Evolutionary conservation across 2,113 vertebrate genomes (phyloP).

Genomic region (Mola mola): DNA sequence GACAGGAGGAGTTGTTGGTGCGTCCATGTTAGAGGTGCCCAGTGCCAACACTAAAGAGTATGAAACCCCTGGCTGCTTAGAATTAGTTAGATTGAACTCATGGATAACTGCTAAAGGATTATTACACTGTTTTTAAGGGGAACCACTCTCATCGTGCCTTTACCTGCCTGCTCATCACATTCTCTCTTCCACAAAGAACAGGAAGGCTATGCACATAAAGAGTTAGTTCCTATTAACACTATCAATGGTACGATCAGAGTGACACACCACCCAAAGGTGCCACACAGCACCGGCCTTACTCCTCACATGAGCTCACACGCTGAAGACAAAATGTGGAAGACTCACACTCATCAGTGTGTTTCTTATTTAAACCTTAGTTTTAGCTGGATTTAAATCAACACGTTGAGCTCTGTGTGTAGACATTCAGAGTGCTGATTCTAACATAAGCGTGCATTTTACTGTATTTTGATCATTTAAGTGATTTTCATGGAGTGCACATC

Average conservation of each 20-base stretch:
- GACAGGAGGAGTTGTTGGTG: slow-evolving; percentile 17
- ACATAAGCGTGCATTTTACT: slow-evolving; percentile 51
- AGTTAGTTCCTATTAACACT: slow-evolving; percentile 5
- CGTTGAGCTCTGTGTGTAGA: slow-evolving; percentile 6
- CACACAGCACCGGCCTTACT: slow-evolving; percentile 22
- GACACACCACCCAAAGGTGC: slow-evolving; percentile 16
- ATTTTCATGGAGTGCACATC: slow-evolving; percentile 46
- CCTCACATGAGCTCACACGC: slow-evolving; percentile 4
- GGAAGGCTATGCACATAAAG: slow-evolving; percentile 12
- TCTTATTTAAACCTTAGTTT: slow-evolving; percentile 8
- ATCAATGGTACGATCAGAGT: neutral
- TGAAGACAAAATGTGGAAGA: slow-evolving; percentile 39
- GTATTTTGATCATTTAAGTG: slow-evolving; percentile 43
- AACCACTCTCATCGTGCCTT: slow-evolving; percentile 30
- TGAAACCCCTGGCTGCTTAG: neutral
- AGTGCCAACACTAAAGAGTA: slow-evolving; percentile 53
- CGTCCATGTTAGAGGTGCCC: slow-evolving; percentile 12
- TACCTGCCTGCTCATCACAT: slow-evolving; percentile 30
- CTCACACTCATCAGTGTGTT: neutral
- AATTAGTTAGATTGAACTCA: neutral
- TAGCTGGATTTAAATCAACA: slow-evolving; percentile 8
- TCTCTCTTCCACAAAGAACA: slow-evolving; percentile 1
- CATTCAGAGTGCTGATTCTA: slow-evolving; percentile 17
- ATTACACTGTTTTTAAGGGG: slow-evolving; percentile 1
- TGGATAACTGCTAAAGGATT: neutral